A percentile compares a stretch with the other conserved stretches of the same genome.
Conservation (phyloP, 2,113 vertebrate genomes). For the Amblyornis subalaris region DNA sequence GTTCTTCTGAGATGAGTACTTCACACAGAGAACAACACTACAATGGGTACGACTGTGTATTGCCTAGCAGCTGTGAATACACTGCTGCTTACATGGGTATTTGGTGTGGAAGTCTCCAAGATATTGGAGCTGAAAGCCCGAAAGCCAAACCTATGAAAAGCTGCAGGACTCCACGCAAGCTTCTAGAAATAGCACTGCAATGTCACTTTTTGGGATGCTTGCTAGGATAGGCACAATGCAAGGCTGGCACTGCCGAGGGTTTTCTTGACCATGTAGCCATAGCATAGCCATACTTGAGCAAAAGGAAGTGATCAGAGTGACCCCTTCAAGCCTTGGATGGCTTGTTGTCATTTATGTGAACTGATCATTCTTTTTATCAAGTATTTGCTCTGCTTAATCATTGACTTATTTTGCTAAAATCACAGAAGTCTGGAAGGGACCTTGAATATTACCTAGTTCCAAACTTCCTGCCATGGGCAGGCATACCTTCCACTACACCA, state of each 20-base stretch:
- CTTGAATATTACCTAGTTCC: not conserved
- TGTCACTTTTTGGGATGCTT: not conserved
- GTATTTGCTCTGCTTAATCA: not conserved
- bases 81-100: not conserved
- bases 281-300: not conserved
- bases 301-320: fast-evolving
- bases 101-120: not conserved
- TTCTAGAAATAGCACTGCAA: not conserved
- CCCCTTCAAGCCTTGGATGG: not conserved
- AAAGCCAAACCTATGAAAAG: not conserved
- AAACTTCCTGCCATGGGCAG: not conserved
- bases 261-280: not conserved
- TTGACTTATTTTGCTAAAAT: not conserved
- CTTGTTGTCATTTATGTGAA: not conserved
- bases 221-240: not conserved
- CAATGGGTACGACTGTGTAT: not conserved
- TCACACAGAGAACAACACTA: not conserved
- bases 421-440: not conserved
- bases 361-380: not conserved
- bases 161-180: not conserved
- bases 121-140: not conserved
- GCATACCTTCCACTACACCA: not conserved
- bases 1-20: not conserved
- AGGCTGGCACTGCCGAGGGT: not conserved
- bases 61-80: not conserved